A percentile compares a stretch with the other conserved stretches of the same genome.
phyloP scores from a whole-genome alignment of 2,888 invertebrate genomes.

The Mongoloraphidia duomilia region DNA sequence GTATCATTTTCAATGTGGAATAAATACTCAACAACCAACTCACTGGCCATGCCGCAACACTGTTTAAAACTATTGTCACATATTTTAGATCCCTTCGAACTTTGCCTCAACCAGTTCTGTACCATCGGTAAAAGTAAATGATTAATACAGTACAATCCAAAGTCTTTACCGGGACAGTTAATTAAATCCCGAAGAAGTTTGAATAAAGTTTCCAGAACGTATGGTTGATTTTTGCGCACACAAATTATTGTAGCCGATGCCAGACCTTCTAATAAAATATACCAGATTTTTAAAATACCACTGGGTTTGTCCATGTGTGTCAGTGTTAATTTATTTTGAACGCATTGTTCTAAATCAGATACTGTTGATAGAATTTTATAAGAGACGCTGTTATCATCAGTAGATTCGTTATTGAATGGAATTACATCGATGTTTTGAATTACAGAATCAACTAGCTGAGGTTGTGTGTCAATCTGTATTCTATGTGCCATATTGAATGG shows the following conservation, averaged over 20 bases:
- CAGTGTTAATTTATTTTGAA: slow-evolving; percentile 38
- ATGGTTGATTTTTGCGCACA: slow-evolving; percentile 61
- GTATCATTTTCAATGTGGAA: slow-evolving; percentile 53
- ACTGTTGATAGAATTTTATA: slow-evolving; percentile 45
- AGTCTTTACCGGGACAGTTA: slow-evolving; percentile 71
- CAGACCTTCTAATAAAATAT: slow-evolving; percentile 73
- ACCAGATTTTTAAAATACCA: slow-evolving; percentile 82
- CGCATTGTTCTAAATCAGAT: slow-evolving; percentile 26
- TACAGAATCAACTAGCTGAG: slow-evolving; percentile 71
- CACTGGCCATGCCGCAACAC: slow-evolving; percentile 84
- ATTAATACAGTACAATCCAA: slow-evolving; percentile 84
- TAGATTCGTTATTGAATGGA: slow-evolving; percentile 50
- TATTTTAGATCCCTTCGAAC: slow-evolving; percentile 43
- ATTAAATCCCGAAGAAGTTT: slow-evolving; percentile 65
- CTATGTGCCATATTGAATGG: slow-evolving; percentile 81
- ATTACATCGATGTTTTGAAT: slow-evolving; percentile 63
- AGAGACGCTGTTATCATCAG: slow-evolving; percentile 48
- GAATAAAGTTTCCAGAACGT: slow-evolving; percentile 76
- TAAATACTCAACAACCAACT: slow-evolving; percentile 76
- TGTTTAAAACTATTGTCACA: slow-evolving; percentile 87
- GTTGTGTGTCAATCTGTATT: slow-evolving; percentile 60
- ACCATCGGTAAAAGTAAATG: slow-evolving; percentile 82
- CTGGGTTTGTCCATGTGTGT: slow-evolving; percentile 61
- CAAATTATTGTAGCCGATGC: slow-evolving; percentile 70
- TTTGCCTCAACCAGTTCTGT: slow-evolving; percentile 79